Evolutionary conservation across 2,113 vertebrate species (phyloP).

Genomic region (Terrapene triunguis): DNA sequence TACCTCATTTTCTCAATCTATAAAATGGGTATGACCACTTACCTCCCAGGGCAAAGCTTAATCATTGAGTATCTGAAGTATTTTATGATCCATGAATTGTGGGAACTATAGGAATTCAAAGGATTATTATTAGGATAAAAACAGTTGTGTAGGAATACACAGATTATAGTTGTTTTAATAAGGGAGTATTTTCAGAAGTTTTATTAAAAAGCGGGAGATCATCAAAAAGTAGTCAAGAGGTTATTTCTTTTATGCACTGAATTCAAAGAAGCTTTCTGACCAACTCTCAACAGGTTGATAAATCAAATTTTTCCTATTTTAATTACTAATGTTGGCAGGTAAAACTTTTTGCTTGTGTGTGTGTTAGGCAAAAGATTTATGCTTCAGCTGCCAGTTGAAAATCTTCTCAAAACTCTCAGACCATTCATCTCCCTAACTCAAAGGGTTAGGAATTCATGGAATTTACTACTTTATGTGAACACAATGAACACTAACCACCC

Average conservation of each 20-base stretch:
- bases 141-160: neutral
- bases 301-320: neutral
- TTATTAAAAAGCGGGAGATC: neutral
- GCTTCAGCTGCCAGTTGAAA: slow-evolving; percentile 64
- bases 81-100: neutral
- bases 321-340: slow-evolving; percentile 20
- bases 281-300: neutral
- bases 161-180: neutral
- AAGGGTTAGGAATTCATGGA: slow-evolving; percentile 68
- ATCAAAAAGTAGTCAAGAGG: neutral
- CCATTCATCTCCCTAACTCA: slow-evolving; percentile 43
- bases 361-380: slow-evolving; percentile 62
- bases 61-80: neutral
- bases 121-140: neutral
- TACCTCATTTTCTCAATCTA: neutral
- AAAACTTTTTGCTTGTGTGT: slow-evolving; percentile 13
- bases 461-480: slow-evolving; percentile 54
- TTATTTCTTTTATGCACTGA: fast-evolving
- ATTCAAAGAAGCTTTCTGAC: neutral
- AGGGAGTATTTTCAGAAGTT: fast-evolving
- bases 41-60: neutral
- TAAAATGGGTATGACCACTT: neutral
- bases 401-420: slow-evolving; percentile 33
- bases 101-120: neutral
- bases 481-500: slow-evolving; percentile 41